phyloP scores from a whole-genome alignment of 2,888 invertebrate genomes.

The Ceratothoa steindachneri region DNA sequence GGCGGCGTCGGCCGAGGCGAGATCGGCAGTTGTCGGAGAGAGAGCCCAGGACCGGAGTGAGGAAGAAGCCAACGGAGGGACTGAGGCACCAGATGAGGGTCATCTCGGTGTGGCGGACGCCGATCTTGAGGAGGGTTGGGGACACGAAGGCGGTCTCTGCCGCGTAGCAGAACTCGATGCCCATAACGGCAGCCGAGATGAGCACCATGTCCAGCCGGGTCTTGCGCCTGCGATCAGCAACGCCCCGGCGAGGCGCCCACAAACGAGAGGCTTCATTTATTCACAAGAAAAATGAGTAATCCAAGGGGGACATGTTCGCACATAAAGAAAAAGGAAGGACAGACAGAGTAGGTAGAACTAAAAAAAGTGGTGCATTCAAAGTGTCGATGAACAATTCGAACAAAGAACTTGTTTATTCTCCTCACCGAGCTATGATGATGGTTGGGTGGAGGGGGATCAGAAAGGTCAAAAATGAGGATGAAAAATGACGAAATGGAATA shows the following conservation, averaged over 20 bases:
- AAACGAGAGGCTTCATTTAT: neutral
- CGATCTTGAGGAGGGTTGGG: conserved; percentile 85
- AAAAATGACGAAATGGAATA: too few relatives aligned
- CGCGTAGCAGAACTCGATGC: conserved; percentile 94
- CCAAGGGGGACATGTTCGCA: neutral
- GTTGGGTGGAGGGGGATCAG: too few relatives aligned
- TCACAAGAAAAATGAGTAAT: neutral
- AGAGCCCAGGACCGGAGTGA: conserved; percentile 75
- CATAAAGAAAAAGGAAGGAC: neutral
- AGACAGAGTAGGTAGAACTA: neutral
- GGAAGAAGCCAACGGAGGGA: conserved; percentile 87
- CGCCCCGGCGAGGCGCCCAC: too few relatives aligned
- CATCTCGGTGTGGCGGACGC: conserved; percentile 88
- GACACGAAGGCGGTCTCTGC: conserved; percentile 96
- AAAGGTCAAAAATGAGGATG: too few relatives aligned
- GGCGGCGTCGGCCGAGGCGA: conserved; percentile 76
- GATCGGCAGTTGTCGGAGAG: conserved; percentile 78
- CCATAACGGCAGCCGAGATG: conserved; percentile 91
- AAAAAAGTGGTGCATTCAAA: too few relatives aligned
- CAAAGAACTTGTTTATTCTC: too few relatives aligned
- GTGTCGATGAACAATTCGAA: too few relatives aligned
- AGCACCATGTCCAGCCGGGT: conserved; percentile 74
- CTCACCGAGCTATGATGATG: too few relatives aligned
- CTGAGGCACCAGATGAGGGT: conserved; percentile 93
- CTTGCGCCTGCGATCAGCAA: conserved; percentile 65